Conservation (phyloP, 2,888 invertebrate genomes). For the Synergus laeviventris region DNA sequence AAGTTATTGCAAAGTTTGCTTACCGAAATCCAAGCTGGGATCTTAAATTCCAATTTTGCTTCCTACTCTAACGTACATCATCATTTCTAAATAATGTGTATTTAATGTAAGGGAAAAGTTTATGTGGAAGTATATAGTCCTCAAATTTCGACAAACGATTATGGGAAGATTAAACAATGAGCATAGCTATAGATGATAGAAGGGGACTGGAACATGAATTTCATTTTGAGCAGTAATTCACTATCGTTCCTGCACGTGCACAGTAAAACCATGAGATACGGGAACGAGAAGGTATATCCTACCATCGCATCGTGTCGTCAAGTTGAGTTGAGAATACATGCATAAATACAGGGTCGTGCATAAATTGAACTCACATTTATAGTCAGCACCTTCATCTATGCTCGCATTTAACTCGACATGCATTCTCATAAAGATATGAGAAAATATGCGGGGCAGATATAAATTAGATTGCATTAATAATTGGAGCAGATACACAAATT, state of each 20-base stretch:
- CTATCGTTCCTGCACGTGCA: neutral
- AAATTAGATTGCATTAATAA: neutral
- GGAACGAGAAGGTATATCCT: neutral
- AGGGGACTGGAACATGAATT: neutral
- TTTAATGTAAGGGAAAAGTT: neutral
- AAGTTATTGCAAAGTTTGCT: neutral
- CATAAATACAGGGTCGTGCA: neutral
- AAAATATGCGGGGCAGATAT: neutral
- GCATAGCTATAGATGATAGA: neutral
- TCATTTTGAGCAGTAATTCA: neutral
- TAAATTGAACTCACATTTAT: neutral
- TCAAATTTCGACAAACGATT: neutral
- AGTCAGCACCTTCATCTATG: neutral
- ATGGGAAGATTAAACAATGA: neutral
- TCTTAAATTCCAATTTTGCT: neutral
- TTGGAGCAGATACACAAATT: no score
- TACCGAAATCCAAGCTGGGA: neutral
- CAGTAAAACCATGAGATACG: slow-evolving; percentile 8
- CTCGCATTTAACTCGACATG: neutral
- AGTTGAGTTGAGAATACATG: slow-evolving; percentile 15
- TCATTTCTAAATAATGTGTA: neutral
- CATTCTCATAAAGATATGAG: neutral
- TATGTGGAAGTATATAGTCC: neutral
- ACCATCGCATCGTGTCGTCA: neutral
- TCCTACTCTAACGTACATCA: neutral